A percentile compares a stretch with the other conserved stretches of the same genome.
These are phyloP conservation scores for Kuschelorhynchus macadamiae DNA, from an alignment of 2,888 invertebrate species.

Conservation along the genomic window DNA sequence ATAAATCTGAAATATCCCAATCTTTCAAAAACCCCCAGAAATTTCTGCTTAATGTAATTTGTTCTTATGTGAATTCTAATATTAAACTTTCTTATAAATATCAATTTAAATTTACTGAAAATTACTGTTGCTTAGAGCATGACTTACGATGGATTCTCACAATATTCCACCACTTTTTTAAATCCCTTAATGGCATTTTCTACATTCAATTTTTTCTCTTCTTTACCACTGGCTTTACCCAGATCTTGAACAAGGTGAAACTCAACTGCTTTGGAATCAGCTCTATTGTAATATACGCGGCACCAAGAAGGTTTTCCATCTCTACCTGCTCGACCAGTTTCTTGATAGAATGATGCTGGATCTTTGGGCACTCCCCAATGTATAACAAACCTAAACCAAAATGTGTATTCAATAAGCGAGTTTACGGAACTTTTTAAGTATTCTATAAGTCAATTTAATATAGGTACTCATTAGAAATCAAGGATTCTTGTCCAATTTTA, in stretches of 20 bases:
- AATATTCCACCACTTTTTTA: constrained; percentile 87
- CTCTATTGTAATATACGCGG: constrained; percentile 89
- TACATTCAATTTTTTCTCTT: constrained; percentile 72
- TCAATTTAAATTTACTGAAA: too few relatives aligned
- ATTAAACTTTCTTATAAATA: too few relatives aligned
- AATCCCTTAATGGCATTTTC: constrained; percentile 83
- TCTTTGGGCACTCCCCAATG: constrained; percentile 98
- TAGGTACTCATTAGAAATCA: too few relatives aligned
- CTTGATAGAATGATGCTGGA: constrained; percentile 96
- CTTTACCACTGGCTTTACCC: constrained; percentile 71
- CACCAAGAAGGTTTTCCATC: constrained; percentile 93
- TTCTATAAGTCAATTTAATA: too few relatives aligned
- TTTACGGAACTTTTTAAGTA: background rate
- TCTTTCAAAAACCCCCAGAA: too few relatives aligned
- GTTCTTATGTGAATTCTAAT: too few relatives aligned
- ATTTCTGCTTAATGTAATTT: too few relatives aligned
- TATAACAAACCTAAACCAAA: constrained; percentile 83
- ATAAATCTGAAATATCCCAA: too few relatives aligned
- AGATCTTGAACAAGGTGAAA: constrained; percentile 84
- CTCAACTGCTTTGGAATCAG: constrained; percentile 85
- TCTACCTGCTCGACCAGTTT: constrained; percentile 96
- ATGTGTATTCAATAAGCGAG: constrained; percentile 12
- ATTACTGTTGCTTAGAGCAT: too few relatives aligned
- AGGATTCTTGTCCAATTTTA: too few relatives aligned
- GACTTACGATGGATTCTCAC: constrained; percentile 81